These are phyloP conservation scores for Ommatoiulus sabulosus DNA, from an alignment of 2,888 invertebrate genomes.

Conservation along the genomic window DNA sequence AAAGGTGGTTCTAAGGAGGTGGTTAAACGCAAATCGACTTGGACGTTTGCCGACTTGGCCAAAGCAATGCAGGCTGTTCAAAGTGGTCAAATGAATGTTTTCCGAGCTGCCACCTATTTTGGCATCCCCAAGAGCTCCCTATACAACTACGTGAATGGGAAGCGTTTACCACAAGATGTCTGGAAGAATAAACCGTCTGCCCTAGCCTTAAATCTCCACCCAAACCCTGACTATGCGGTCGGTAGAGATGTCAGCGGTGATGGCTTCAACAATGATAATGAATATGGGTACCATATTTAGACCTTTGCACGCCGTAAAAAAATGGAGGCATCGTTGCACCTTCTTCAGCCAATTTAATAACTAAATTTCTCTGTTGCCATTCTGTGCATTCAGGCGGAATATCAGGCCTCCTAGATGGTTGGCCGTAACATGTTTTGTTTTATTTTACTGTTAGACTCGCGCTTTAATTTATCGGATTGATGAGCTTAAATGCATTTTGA, in stretches of 20 bases:
- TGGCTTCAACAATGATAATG: background rate
- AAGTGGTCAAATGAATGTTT: conserved; percentile 56
- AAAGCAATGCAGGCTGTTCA: conserved; percentile 57
- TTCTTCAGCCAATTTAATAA: background rate
- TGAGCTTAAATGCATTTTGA: too few relatives aligned
- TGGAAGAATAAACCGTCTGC: background rate
- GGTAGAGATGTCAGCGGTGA: background rate
- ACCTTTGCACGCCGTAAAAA: background rate
- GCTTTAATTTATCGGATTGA: too few relatives aligned
- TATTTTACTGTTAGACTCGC: background rate
- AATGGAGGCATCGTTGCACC: background rate
- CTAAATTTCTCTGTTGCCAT: background rate
- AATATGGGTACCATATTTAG: background rate
- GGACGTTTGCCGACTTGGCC: conserved; percentile 55
- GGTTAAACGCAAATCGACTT: conserved; percentile 46
- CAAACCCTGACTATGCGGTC: background rate
- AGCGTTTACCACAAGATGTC: conserved; percentile 17
- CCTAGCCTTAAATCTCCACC: background rate
- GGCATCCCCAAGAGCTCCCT: conserved; percentile 58
- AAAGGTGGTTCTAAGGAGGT: conserved; percentile 51
- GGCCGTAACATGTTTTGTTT: background rate
- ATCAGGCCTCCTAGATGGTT: background rate
- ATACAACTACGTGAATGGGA: conserved; percentile 57
- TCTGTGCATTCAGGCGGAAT: background rate
- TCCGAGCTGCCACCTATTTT: conserved; percentile 53